Conservation (phyloP, 1,140 invertebrate genomes). For the Heliconius hermathena region DNA sequence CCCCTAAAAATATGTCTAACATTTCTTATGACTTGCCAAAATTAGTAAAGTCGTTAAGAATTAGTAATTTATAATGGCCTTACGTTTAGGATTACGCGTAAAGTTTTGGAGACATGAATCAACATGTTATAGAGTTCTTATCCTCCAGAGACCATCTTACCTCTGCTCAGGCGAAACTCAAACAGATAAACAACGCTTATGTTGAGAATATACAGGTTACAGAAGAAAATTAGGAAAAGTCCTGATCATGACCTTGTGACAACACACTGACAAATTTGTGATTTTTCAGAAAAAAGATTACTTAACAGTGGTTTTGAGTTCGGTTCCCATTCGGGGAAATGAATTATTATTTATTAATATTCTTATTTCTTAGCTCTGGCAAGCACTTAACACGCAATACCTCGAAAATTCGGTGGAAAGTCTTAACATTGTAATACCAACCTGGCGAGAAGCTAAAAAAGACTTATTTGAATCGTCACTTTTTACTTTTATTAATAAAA, state of each 20-base stretch:
- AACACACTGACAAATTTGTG: no score
- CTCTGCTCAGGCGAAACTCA: constrained; percentile 9
- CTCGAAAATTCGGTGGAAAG: no score
- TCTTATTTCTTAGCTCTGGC: no score
- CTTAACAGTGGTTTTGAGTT: no score
- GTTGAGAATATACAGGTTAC: not conserved
- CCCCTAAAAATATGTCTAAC: not conserved
- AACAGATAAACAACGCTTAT: constrained; percentile 20
- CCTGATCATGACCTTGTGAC: not conserved
- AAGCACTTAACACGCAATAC: no score
- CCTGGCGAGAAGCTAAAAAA: no score
- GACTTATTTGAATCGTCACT: no score
- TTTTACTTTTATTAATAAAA: not conserved
- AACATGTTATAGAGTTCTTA: constrained; percentile 29
- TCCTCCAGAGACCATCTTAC: constrained; percentile 22
- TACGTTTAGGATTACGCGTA: constrained; percentile 25
- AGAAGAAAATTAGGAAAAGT: not conserved
- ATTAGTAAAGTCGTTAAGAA: not conserved
- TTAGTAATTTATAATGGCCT: not conserved
- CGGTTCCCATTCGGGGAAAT: no score
- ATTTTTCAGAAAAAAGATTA: no score
- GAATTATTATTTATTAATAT: no score
- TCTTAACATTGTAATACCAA: no score
- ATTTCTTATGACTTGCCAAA: not conserved
- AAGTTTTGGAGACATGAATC: constrained; percentile 34